phyloP scores from a whole-genome alignment of 2,797 vertebrate species.

The Cirrhinus molitorella region DNA sequence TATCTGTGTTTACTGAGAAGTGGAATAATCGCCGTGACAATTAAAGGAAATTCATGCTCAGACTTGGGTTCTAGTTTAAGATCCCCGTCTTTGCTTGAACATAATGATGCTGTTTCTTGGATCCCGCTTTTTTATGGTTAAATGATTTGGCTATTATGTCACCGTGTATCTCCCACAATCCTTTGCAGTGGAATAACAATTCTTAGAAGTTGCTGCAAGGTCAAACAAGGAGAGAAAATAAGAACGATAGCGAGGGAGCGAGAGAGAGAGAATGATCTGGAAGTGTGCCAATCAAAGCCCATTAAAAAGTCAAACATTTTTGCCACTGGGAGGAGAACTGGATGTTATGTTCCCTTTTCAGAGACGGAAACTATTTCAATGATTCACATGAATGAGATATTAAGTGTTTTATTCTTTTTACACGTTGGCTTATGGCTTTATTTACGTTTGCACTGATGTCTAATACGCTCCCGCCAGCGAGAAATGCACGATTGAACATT shows the following conservation, averaged over 20 bases:
- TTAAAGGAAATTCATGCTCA: constrained; percentile 56
- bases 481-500: constrained; percentile 35
- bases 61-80: constrained; percentile 40
- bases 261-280: constrained; percentile 22
- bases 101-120: background rate
- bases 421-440: constrained; percentile 5
- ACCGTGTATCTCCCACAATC: constrained; percentile 28
- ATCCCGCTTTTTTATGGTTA: constrained; percentile 4
- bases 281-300: constrained; percentile 23
- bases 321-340: constrained; percentile 49
- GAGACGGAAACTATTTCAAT: constrained; percentile 37
- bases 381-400: constrained; percentile 30
- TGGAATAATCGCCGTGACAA: constrained; percentile 30
- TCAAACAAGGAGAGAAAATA: constrained; percentile 34
- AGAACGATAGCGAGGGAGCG: constrained; percentile 12
- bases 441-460: constrained; percentile 8
- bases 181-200: constrained; percentile 34
- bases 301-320: constrained; percentile 51
- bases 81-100: constrained; percentile 41
- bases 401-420: background rate
- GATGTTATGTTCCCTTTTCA: constrained; percentile 42
- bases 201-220: constrained; percentile 41
- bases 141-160: constrained; percentile 37
- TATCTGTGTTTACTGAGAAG: constrained; percentile 40
- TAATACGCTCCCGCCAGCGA: constrained; percentile 9